Evolutionary conservation across 92 coral and sea anemone species (phyloP).

Genomic region (Desmophyllum pertusum): DNA sequence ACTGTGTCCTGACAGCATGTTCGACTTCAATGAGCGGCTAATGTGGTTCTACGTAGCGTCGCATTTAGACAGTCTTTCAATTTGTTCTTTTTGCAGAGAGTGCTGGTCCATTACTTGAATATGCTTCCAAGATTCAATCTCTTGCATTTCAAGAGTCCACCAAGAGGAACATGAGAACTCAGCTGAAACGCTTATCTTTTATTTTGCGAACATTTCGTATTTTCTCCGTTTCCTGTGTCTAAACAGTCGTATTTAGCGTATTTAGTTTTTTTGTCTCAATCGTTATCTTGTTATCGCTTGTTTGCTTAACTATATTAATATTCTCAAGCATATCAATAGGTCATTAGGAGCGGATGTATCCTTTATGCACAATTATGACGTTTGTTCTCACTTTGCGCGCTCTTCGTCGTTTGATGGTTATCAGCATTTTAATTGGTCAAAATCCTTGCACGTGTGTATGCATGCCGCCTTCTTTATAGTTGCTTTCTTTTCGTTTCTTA

Average conservation of each 20-base stretch:
- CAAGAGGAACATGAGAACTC: neutral
- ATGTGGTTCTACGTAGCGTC: too few relatives aligned
- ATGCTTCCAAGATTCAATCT: neutral
- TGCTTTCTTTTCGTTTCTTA: slow-evolving; percentile 44
- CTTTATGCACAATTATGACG: slow-evolving; percentile 55
- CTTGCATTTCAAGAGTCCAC: neutral
- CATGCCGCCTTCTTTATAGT: slow-evolving; percentile 45
- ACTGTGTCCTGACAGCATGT: too few relatives aligned
- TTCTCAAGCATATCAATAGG: slow-evolving; percentile 53
- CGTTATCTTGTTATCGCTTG: slow-evolving; percentile 57
- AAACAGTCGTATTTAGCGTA: slow-evolving; percentile 39
- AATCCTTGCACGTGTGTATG: too few relatives aligned
- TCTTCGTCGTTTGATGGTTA: too few relatives aligned
- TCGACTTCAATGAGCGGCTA: too few relatives aligned
- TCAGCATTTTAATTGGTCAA: too few relatives aligned
- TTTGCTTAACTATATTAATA: slow-evolving; percentile 47
- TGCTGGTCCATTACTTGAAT: neutral
- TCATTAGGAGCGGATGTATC: slow-evolving; percentile 22
- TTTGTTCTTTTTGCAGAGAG: too few relatives aligned
- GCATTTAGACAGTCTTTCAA: too few relatives aligned
- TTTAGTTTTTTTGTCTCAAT: slow-evolving; percentile 40
- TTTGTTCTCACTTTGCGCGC: slow-evolving; percentile 30
- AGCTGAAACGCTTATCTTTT: neutral
- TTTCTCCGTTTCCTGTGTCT: slow-evolving; percentile 51
- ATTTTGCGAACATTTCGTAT: neutral